Conservation (phyloP, 1,140 invertebrate species). For the Danaus plexippus region DNA sequence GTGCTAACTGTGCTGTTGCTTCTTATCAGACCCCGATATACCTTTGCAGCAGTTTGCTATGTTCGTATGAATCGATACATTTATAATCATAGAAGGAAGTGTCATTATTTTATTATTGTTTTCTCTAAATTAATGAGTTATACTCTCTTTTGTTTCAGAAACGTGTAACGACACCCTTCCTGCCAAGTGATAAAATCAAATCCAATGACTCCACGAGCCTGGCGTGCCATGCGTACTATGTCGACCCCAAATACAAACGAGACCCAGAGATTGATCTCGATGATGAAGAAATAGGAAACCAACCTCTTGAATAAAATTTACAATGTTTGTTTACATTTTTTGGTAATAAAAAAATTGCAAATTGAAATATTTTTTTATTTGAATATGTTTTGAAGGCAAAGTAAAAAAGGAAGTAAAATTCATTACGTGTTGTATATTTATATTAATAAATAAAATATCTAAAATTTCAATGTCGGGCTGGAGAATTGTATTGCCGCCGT, state of each 20-base stretch:
- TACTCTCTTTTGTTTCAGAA: constrained; percentile 12
- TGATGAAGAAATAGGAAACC: constrained; percentile 34
- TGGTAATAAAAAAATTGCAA: constrained; percentile 16
- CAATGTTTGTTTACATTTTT: background rate
- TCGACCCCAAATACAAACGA: constrained; percentile 35
- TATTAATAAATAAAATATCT: too few relatives aligned
- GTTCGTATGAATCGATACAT: constrained; percentile 6
- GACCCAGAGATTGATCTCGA: constrained; percentile 42
- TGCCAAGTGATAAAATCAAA: background rate
- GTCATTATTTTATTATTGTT: too few relatives aligned
- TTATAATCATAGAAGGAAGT: background rate
- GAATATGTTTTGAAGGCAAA: too few relatives aligned
- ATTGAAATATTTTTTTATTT: constrained; percentile 12
- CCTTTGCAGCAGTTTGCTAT: constrained; percentile 19
- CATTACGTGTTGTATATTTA: too few relatives aligned
- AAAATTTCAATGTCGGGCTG: constrained; percentile 25
- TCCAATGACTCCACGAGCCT: background rate
- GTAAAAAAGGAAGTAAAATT: too few relatives aligned
- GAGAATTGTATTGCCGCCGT: constrained; percentile 36
- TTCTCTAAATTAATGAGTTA: too few relatives aligned
- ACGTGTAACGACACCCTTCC: constrained; percentile 4
- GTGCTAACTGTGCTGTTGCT: constrained; percentile 28
- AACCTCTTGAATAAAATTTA: constrained; percentile 17
- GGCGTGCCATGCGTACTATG: background rate
- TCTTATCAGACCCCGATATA: constrained; percentile 16